These are phyloP conservation scores for Shargacucullia verbasci DNA, from an alignment of 2,888 invertebrate genomes.

Conservation along the genomic window DNA sequence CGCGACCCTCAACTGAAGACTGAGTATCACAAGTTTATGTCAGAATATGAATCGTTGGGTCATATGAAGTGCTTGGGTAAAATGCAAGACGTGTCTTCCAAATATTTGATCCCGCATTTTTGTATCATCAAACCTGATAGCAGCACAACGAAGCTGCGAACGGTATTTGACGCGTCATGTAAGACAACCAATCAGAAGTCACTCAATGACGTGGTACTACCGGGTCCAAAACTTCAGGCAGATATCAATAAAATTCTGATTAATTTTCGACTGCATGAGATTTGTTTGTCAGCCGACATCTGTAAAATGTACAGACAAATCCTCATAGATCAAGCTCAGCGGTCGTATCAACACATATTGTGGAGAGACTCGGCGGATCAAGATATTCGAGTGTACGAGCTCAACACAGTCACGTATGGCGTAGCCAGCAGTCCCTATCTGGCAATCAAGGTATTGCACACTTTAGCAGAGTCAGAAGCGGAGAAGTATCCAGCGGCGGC, in stretches of 20 bases:
- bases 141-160: too few species aligned
- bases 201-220: background rate
- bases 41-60: background rate
- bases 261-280: background rate
- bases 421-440: too few species aligned
- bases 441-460: constrained; percentile 34
- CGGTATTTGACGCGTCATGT: background rate
- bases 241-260: background rate
- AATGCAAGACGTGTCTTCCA: background rate
- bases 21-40: constrained; percentile 1
- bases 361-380: background rate
- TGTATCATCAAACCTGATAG: background rate
- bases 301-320: constrained; percentile 2
- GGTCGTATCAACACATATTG: background rate
- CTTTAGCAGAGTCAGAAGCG: constrained; percentile 40
- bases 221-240: constrained; percentile 1
- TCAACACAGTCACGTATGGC: too few species aligned
- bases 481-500: constrained; percentile 15
- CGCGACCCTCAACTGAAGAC: background rate
- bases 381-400: too few species aligned
- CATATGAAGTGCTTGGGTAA: background rate
- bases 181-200: constrained; percentile 2
- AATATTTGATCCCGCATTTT: constrained; percentile 4
- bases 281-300: constrained; percentile 9
- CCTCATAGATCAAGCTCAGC: background rate